Percentiles rank a stretch among this genome's conserved stretches.
These are phyloP conservation scores for Andrena praecox DNA, from an alignment of 2,888 invertebrate genomes.

Conservation along the genomic window DNA sequence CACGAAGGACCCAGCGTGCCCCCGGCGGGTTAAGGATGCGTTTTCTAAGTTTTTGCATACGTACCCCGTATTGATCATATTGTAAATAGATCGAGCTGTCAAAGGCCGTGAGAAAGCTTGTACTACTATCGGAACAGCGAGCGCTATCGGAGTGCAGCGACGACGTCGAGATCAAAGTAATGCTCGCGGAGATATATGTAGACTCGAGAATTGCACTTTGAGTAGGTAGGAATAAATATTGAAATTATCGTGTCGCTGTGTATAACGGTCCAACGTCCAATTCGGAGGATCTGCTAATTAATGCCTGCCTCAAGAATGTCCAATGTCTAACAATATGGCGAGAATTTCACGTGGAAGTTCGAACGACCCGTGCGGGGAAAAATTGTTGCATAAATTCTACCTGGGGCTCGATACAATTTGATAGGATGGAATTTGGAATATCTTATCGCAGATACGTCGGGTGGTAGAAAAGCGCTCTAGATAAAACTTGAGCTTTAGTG, in stretches of 20 bases:
- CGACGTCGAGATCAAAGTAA: background rate
- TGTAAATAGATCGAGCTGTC: slow-evolving; percentile 24
- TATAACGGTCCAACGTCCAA: slow-evolving; percentile 17
- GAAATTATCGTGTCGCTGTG: background rate
- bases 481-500: background rate
- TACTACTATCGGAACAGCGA: background rate
- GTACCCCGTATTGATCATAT: slow-evolving; percentile 70
- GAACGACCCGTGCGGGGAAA: background rate
- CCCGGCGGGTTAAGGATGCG: background rate
- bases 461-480: too few relatives aligned
- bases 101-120: background rate
- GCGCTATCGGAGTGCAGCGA: background rate
- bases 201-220: background rate
- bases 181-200: background rate
- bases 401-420: too few relatives aligned
- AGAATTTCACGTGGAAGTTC: background rate
- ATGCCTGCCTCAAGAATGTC: background rate
- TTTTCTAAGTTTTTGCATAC: slow-evolving; percentile 1
- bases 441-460: too few relatives aligned
- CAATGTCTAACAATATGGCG: slow-evolving; percentile 39
- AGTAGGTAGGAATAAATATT: background rate
- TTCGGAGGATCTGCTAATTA: background rate
- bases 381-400: background rate
- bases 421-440: background rate
- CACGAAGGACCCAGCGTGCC: too few relatives aligned